Conservation (phyloP, 2,888 invertebrate species). For the Lepas anatifera region DNA sequence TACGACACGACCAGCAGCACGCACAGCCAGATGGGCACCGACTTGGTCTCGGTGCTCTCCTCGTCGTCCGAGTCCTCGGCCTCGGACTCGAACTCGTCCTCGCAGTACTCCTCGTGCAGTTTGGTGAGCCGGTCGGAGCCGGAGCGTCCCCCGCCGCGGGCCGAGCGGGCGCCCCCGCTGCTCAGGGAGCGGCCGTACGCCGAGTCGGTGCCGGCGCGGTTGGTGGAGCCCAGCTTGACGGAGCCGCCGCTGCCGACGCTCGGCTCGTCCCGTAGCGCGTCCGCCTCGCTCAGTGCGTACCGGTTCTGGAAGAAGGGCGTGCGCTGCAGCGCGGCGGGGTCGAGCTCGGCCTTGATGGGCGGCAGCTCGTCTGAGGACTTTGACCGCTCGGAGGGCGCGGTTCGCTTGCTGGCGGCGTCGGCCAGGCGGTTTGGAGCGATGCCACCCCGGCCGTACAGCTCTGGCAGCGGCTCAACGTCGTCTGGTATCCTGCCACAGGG, state of each 20-base stretch:
- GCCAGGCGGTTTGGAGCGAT: conserved; percentile 22
- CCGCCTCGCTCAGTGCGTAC: conserved; percentile 6
- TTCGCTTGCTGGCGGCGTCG: conserved; percentile 16
- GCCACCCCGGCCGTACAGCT: conserved; percentile 24
- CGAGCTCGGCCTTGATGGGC: neutral
- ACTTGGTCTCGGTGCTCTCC: conserved; percentile 39
- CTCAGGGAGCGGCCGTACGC: neutral
- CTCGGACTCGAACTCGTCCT: conserved; percentile 40
- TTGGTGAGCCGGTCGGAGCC: conserved; percentile 42
- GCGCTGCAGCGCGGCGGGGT: conserved; percentile 6
- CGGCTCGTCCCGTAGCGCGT: conserved; percentile 5
- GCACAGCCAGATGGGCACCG: conserved; percentile 64
- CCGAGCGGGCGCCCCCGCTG: neutral
- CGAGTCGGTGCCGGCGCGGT: neutral
- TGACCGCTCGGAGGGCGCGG: conserved; percentile 1
- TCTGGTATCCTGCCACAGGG: conserved; percentile 35
- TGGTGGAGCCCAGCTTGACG: neutral
- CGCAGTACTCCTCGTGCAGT: conserved; percentile 40
- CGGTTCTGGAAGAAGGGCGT: conserved; percentile 12
- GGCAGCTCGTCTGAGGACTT: conserved; percentile 5
- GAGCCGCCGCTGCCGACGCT: conserved; percentile 26
- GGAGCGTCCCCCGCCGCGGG: conserved; percentile 10
- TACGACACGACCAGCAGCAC: conserved; percentile 77
- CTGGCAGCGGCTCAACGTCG: conserved; percentile 30
- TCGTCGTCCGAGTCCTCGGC: conserved; percentile 27